A percentile compares a stretch with the other conserved stretches of the same genome.
Evolutionary conservation across 2,888 invertebrate species (phyloP).

Genomic region (Noctua pronuba): DNA sequence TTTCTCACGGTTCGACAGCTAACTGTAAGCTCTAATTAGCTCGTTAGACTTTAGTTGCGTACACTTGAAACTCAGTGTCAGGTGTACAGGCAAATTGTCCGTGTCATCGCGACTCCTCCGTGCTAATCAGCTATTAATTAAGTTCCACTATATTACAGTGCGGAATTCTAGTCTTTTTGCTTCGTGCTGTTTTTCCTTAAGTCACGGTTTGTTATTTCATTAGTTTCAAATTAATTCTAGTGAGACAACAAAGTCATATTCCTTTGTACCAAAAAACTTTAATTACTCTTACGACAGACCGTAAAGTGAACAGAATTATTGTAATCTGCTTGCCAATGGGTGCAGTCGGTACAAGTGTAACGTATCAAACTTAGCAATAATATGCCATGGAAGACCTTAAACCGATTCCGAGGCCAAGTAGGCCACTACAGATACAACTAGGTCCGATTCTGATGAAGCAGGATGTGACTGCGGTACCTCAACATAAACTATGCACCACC

Average conservation of each 20-base stretch:
- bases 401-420: not conserved
- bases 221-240: conserved; percentile 31
- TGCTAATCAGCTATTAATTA: conserved; percentile 58
- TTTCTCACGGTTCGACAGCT: conserved; percentile 68
- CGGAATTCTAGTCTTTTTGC: conserved; percentile 35
- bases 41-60: conserved; percentile 64
- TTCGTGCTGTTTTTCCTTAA: conserved; percentile 27
- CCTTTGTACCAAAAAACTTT: not conserved
- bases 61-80: conserved; percentile 62
- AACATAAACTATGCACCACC: not conserved
- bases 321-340: not conserved
- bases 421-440: not conserved
- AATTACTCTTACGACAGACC: not conserved
- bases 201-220: conserved; percentile 37
- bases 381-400: not conserved
- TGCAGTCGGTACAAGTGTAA: not conserved
- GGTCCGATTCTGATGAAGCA: not conserved
- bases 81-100: conserved; percentile 52
- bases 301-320: not conserved
- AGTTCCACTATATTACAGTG: conserved; percentile 24
- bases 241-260: conserved; percentile 14
- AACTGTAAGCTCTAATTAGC: conserved; percentile 64
- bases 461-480: not conserved
- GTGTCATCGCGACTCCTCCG: conserved; percentile 39
- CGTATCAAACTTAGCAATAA: not conserved